These are phyloP conservation scores for Sycophaga agraensis DNA, from an alignment of 1,140 invertebrate species.

Conservation along the genomic window DNA sequence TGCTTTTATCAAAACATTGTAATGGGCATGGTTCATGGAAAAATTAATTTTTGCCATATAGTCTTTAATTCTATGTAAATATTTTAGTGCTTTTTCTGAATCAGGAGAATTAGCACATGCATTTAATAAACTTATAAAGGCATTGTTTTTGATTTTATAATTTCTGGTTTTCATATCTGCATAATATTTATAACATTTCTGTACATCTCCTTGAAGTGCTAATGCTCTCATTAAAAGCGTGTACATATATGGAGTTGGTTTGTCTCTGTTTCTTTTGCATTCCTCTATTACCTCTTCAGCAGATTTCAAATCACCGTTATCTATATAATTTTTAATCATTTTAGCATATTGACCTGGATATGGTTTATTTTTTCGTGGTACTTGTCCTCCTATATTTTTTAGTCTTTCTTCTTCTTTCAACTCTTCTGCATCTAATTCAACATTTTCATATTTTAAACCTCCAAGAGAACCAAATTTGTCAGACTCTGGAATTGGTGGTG, in stretches of 20 bases:
- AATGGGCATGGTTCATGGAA: slow-evolving; percentile 74
- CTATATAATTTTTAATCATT: slow-evolving; percentile 69
- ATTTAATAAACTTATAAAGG: slow-evolving; percentile 84
- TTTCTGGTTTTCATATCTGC: slow-evolving; percentile 78
- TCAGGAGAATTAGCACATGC: slow-evolving; percentile 81
- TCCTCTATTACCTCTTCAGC: slow-evolving; percentile 79
- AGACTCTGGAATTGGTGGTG: slow-evolving; percentile 12
- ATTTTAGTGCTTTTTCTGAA: slow-evolving; percentile 61
- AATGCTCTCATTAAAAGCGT: slow-evolving; percentile 79
- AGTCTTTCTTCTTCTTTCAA: slow-evolving; percentile 43
- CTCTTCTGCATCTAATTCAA: slow-evolving; percentile 44
- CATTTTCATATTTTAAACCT: slow-evolving; percentile 32
- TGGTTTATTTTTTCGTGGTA: slow-evolving; percentile 44
- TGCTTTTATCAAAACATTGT: slow-evolving; percentile 88
- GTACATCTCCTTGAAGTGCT: slow-evolving; percentile 77
- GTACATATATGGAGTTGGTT: slow-evolving; percentile 77
- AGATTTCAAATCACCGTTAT: slow-evolving; percentile 65
- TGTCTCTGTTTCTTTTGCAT: slow-evolving; percentile 73
- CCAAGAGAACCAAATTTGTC: slow-evolving; percentile 51
- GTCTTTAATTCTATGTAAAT: slow-evolving; percentile 61
- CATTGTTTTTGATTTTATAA: slow-evolving; percentile 66
- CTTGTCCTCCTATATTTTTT: slow-evolving; percentile 33
- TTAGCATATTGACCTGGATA: slow-evolving; percentile 65
- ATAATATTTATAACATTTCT: slow-evolving; percentile 81
- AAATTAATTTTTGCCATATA: slow-evolving; percentile 62